These are phyloP conservation scores for Campoletis raptor DNA, from an alignment of 2,888 invertebrate genomes.

Conservation along the genomic window DNA sequence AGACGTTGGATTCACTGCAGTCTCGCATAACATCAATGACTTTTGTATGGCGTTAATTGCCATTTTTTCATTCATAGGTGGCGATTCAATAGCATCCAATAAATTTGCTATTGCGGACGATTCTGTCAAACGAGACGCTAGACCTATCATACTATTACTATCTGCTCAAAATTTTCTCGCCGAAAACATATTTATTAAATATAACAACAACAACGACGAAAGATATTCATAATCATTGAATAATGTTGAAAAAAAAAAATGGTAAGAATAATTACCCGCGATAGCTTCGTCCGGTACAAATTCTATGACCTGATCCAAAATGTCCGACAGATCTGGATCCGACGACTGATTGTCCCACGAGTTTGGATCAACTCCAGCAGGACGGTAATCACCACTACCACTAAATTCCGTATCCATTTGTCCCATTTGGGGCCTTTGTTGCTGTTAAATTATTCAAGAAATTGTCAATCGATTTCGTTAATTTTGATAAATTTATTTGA, in stretches of 20 bases:
- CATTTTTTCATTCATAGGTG: slow-evolving; percentile 89
- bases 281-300: slow-evolving; percentile 89
- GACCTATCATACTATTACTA: slow-evolving; percentile 66
- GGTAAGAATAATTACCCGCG: slow-evolving; percentile 74
- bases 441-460: slow-evolving; percentile 65
- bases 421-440: slow-evolving; percentile 83
- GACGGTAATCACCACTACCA: slow-evolving; percentile 82
- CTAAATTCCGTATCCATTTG: slow-evolving; percentile 84
- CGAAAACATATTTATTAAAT: background rate
- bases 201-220: background rate
- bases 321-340: slow-evolving; percentile 92
- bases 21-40: slow-evolving; percentile 95
- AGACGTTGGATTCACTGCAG: slow-evolving; percentile 88
- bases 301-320: slow-evolving; percentile 94
- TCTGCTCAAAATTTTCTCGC: slow-evolving; percentile 33
- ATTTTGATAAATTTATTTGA: background rate
- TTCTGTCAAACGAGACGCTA: slow-evolving; percentile 74
- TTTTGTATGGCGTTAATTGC: slow-evolving; percentile 96
- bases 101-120: slow-evolving; percentile 84
- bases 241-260: background rate
- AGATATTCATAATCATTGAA: background rate
- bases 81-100: slow-evolving; percentile 84
- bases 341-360: slow-evolving; percentile 86
- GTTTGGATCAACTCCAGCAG: slow-evolving; percentile 78
- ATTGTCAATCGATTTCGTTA: background rate